These are phyloP conservation scores for Unio delphinus DNA, from an alignment of 2,888 invertebrate genomes.

Conservation along the genomic window DNA sequence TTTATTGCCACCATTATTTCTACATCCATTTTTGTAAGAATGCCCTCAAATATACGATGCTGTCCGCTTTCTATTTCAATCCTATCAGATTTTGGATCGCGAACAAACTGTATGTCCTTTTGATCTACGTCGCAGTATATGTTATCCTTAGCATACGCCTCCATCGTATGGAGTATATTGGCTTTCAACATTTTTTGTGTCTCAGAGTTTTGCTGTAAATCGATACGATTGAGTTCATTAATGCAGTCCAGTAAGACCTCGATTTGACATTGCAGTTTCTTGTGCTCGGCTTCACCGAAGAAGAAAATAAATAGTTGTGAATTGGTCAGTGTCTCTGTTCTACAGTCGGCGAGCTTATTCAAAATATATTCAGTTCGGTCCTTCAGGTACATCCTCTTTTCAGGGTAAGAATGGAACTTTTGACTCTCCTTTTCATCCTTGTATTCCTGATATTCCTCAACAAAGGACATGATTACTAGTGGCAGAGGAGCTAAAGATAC, in stretches of 20 bases:
- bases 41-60: conserved; percentile 1
- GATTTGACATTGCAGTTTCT: conserved; percentile 1
- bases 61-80: too few relatives aligned
- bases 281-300: conserved; percentile 9
- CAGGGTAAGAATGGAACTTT: conserved; percentile 2
- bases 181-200: too few relatives aligned
- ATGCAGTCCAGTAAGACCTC: not conserved
- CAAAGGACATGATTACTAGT: conserved; percentile 2
- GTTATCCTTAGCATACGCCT: conserved; percentile 7
- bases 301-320: conserved; percentile 4
- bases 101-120: conserved; percentile 1
- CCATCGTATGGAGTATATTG: conserved; percentile 1
- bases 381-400: conserved; percentile 4
- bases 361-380: too few relatives aligned
- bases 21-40: not conserved
- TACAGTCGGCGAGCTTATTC: too few relatives aligned
- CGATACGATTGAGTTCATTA: not conserved
- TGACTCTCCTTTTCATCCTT: conserved; percentile 8
- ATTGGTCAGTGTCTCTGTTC: not conserved
- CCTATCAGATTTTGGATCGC: too few relatives aligned
- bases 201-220: not conserved
- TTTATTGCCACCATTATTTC: conserved; percentile 15
- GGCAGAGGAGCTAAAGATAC: conserved; percentile 14
- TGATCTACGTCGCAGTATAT: conserved; percentile 3
- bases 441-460: conserved; percentile 14